Base-by-base conservation (phyloP, 2,113 vertebrate genomes). In the Cinclus cinclus region DNA sequence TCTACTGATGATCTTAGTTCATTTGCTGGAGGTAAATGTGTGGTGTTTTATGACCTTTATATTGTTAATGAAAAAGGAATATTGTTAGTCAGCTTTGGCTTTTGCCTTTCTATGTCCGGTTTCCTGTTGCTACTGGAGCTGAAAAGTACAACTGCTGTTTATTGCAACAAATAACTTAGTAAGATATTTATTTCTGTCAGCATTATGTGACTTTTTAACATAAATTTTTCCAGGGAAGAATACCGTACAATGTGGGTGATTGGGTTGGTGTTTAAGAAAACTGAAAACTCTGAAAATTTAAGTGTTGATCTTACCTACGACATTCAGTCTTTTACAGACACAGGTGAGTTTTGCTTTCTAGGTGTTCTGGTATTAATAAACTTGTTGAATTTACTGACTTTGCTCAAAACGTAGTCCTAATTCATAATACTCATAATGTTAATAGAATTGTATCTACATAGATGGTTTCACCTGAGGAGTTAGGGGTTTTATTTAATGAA, bases 201-300 rank as follows among this genome's bases (percentile, higher is more conserved):
- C 70, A n/a, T 87, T 75, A 73, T 12, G 13, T 84, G 27, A 75
- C 25, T 75, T 3, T 56, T 80, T n/a, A 44, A 15, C 60, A 2
- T 75, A n/a, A 79, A 21, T n/a, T 95, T 95, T 97, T 97, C 4
- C 96, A 99, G 99, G 97, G 98, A 98, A 93, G 98, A 98, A 92
- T 98, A 98, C 84, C 98, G 98, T 94, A 99, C 99, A 8, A 99
- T 98, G 98, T 99, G 99, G 99, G 98, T 99, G 86, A 99, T 99
- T 93, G 99, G 99, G 59, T 98, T 99, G 85, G 98, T 98, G 84
- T 98, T 99, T 68, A 99, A 99, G 96, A 99, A 99, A 97, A 98
- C 98, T 5, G 99, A 99, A 96, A 99, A 98, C 79, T 98, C 98
- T 46, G 98, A 99, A 96, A 98, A 98, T 87, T 98, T 99, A 87